phyloP scores from a whole-genome alignment of 2,113 vertebrate species.

The Psittacula cyanocephala region DNA sequence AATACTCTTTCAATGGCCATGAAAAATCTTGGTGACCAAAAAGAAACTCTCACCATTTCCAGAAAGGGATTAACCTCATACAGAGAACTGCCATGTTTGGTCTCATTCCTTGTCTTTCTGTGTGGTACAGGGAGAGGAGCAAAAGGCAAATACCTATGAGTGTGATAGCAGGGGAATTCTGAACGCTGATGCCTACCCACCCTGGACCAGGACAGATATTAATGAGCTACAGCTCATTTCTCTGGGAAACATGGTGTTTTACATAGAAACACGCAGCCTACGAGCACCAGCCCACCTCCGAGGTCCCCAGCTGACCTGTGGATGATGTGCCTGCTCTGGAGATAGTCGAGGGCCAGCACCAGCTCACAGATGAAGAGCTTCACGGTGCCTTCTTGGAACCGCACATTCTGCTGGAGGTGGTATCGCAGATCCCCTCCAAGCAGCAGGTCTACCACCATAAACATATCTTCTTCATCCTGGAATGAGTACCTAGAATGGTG shows the following conservation, averaged over 20 bases:
- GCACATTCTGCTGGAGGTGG: slow-evolving; percentile 94
- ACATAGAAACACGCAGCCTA: neutral
- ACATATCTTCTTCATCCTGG: slow-evolving; percentile 99
- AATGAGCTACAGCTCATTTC: neutral
- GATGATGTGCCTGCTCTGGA: slow-evolving; percentile 88
- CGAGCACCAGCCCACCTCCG: accelerated
- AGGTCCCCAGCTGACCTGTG: slow-evolving; percentile 83
- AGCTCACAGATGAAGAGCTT: slow-evolving; percentile 94
- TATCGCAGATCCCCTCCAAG: slow-evolving; percentile 95
- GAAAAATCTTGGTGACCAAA: neutral
- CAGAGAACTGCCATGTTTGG: neutral
- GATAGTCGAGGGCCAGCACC: slow-evolving; percentile 90
- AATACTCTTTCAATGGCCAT: neutral
- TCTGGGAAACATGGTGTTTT: neutral
- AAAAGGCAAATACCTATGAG: neutral
- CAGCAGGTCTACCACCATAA: slow-evolving; percentile 97
- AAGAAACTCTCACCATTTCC: neutral
- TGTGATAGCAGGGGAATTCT: neutral
- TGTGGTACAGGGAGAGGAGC: neutral
- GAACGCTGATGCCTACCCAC: neutral
- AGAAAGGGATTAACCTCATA: neutral
- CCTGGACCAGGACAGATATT: neutral
- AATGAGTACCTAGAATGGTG: slow-evolving; percentile 89
- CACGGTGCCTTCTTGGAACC: slow-evolving; percentile 89
- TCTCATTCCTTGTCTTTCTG: neutral